These are phyloP conservation scores for Anagrus nilaparvatae DNA, from an alignment of 1,140 invertebrate species.

Conservation along the genomic window DNA sequence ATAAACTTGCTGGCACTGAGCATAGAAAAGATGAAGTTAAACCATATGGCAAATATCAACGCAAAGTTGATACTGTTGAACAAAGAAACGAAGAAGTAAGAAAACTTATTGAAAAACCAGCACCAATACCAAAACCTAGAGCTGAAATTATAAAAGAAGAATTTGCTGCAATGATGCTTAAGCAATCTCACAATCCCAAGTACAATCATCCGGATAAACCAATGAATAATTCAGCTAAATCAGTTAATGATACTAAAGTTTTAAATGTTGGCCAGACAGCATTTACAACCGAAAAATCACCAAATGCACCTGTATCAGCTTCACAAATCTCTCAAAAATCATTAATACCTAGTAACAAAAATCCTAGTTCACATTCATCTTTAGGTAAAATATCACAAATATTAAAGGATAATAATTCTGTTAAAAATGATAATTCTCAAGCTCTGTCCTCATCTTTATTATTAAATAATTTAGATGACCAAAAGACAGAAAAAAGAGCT, in stretches of 20 bases:
- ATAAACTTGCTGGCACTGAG: constrained; percentile 19
- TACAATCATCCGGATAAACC: constrained; percentile 26
- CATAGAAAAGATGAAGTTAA: constrained; percentile 31
- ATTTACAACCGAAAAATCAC: constrained; percentile 23
- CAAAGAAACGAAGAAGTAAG: constrained; percentile 34
- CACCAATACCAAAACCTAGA: constrained; percentile 25
- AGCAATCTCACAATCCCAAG: constrained; percentile 30
- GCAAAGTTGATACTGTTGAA: constrained; percentile 27
- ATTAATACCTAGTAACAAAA: background rate
- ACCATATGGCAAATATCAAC: constrained; percentile 25
- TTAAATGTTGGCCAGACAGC: constrained; percentile 15
- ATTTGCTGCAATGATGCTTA: constrained; percentile 28
- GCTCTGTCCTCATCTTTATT: constrained; percentile 13
- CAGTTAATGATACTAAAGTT: background rate
- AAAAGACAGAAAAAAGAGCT: constrained; percentile 24
- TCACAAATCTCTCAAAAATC: constrained; percentile 18
- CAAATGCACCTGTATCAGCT: constrained; percentile 13
- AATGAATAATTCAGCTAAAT: constrained; percentile 4
- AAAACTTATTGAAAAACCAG: constrained; percentile 35
- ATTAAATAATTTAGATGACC: constrained; percentile 23
- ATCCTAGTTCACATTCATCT: no score
- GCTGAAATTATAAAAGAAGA: constrained; percentile 29
- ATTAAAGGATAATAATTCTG: constrained; percentile 26
- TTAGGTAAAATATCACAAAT: constrained; percentile 25
- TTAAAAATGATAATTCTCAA: constrained; percentile 31